Base-by-base conservation (phyloP, 1,140 invertebrate species). In the Bicyclus anynana region DNA sequence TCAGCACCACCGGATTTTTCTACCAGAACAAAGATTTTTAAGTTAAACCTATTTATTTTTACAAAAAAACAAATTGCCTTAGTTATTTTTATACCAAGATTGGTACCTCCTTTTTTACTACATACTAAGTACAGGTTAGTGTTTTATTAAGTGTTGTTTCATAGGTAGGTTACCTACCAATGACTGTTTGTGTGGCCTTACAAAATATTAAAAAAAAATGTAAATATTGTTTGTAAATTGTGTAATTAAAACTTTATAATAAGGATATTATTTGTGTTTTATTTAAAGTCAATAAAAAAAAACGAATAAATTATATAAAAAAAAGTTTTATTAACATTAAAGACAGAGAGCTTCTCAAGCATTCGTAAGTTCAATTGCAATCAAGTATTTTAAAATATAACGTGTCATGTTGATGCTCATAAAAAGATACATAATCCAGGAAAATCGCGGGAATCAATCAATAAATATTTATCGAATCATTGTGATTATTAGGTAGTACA, bases 1-100 rank as follows among this genome's bases (percentile, higher is more conserved):
- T 62, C 54, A 21, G 55, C 60, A 74, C 77, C 74, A 79, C 77
- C 67, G 70, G 65, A 69, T 59, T 60, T 59, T 62, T 59, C 56
- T 58, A 69, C 60, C 54, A 53, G 54, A 74, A 61, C 52, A 68
- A 66, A 63, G 18, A 50, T 14, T 16, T 50, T 51, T 46, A 53
- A n/a, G n/a, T n/a, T n/a, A n/a, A n/a, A n/a, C 37, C 17, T 55
- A 61, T 40, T 33, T 53, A 49, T 60, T 48, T 48, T 49, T 29
- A 33, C 10, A 33, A 33, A 33, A 14, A 26, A 47, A 47, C 44
- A 47, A 47, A 47, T 47, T 26, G 20, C 44, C 44, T 47, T 26
- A 26, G 23, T 14, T 26, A 20, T 12, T 21, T 44, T 44, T 44
- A 1, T 35, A 37, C 12, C 35, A n/a, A 37, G 12, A 37, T 9